These are phyloP conservation scores for Ceratosolen fusciceps DNA, from an alignment of 1,140 invertebrate genomes.

Conservation along the genomic window DNA sequence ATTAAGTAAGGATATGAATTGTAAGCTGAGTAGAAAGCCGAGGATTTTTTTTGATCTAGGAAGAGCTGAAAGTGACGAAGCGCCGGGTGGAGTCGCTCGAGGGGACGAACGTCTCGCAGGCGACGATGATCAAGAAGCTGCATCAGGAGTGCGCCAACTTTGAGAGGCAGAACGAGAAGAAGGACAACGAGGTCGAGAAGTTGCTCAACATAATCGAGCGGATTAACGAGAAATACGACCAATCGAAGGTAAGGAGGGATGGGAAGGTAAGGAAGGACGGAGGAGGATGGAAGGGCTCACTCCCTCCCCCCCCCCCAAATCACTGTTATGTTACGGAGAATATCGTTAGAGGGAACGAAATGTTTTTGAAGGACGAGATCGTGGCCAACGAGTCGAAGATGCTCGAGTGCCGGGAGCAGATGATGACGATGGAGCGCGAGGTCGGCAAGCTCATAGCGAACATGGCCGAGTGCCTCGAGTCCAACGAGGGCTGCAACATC, in stretches of 20 bases:
- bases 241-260: slow-evolving; percentile 7
- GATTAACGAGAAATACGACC: slow-evolving; percentile 17
- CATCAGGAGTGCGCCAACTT: slow-evolving; percentile 21
- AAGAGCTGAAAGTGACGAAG: slow-evolving; percentile 2
- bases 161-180: neutral
- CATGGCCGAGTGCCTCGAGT: slow-evolving; percentile 20
- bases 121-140: slow-evolving; percentile 4
- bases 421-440: slow-evolving; percentile 32
- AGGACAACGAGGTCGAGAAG: slow-evolving; percentile 35
- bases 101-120: neutral
- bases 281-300: neutral
- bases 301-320: too few relatives aligned
- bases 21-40: too few relatives aligned
- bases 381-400: neutral
- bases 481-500: neutral
- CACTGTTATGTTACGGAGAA: neutral
- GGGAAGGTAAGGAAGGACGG: neutral
- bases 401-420: neutral
- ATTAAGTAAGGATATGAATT: too few relatives aligned
- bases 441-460: slow-evolving; percentile 18
- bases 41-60: too few relatives aligned
- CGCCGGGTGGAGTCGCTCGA: neutral
- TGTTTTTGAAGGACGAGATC: neutral
- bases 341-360: neutral
- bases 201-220: slow-evolving; percentile 21